phyloP scores from a whole-genome alignment of 2,797 vertebrate genomes.

The Sebastes cheni region DNA sequence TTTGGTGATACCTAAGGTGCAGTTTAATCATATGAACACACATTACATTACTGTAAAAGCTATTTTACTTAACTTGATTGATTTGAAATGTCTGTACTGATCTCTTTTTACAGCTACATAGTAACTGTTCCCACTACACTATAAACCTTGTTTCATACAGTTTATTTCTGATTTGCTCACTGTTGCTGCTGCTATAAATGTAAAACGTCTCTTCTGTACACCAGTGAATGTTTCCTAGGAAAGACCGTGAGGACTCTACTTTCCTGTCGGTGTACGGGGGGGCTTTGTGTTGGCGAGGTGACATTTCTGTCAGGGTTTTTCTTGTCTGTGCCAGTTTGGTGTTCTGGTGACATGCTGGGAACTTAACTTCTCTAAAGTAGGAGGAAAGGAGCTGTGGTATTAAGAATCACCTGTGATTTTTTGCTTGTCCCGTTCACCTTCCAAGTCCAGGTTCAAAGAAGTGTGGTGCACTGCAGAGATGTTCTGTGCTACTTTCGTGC shows the following conservation, averaged over 20 bases:
- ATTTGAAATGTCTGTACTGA: neutral
- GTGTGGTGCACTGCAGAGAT: slow-evolving; percentile 10
- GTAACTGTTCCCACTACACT: neutral
- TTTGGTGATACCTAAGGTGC: neutral
- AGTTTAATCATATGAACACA: neutral
- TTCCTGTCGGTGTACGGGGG: slow-evolving; percentile 8
- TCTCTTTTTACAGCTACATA: neutral
- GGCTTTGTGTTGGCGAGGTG: slow-evolving; percentile 51
- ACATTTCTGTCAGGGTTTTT: slow-evolving; percentile 52
- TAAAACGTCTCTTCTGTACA: slow-evolving; percentile 5
- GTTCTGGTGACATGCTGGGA: slow-evolving; percentile 51
- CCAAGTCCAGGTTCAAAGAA: neutral
- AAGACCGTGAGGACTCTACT: slow-evolving; percentile 9
- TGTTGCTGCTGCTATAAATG: slow-evolving; percentile 1
- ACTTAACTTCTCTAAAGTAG: slow-evolving; percentile 36
- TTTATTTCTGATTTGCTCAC: slow-evolving; percentile 8
- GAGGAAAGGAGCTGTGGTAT: slow-evolving; percentile 9
- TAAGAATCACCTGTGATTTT: slow-evolving; percentile 14
- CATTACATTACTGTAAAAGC: neutral
- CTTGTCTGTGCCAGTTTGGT: slow-evolving; percentile 34
- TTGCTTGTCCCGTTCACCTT: slow-evolving; percentile 32
- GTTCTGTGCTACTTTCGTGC: slow-evolving; percentile 27
- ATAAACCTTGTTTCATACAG: neutral
- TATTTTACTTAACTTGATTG: neutral
- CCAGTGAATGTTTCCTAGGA: slow-evolving; percentile 3